These are phyloP conservation scores for Tetraneura akinire DNA, from an alignment of 1,140 invertebrate species.

Conservation along the genomic window DNA sequence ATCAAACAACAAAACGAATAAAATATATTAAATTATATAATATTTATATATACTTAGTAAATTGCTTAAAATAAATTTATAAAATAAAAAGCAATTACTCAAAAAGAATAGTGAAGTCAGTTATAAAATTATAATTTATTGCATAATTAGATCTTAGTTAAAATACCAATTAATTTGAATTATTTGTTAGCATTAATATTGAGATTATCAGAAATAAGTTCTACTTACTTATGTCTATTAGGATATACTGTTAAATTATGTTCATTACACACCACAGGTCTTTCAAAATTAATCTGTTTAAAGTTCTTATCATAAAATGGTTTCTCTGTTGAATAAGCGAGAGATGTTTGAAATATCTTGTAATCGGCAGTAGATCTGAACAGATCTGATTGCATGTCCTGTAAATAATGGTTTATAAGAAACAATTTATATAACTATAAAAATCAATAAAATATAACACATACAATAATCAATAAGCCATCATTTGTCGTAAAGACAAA, in stretches of 20 bases:
- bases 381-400: slow-evolving; percentile 35
- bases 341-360: background rate
- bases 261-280: background rate
- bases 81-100: too few species aligned
- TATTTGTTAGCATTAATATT: too few species aligned
- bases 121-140: too few species aligned
- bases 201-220: background rate
- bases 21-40: too few species aligned
- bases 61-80: too few species aligned
- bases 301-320: slow-evolving; percentile 45
- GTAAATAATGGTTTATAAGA: background rate
- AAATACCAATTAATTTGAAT: too few species aligned
- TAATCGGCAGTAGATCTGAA: slow-evolving; percentile 5
- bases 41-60: too few species aligned
- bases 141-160: too few species aligned
- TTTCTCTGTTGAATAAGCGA: slow-evolving; percentile 18
- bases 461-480: slow-evolving; percentile 3
- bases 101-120: too few species aligned
- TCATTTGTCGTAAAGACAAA: slow-evolving; percentile 18
- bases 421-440: too few species aligned
- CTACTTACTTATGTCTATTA: background rate
- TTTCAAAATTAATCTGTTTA: background rate
- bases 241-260: background rate
- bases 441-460: too few species aligned
- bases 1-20: background rate